Base-by-base conservation (phyloP, 2,888 invertebrate genomes). In the Acleris laterana region DNA sequence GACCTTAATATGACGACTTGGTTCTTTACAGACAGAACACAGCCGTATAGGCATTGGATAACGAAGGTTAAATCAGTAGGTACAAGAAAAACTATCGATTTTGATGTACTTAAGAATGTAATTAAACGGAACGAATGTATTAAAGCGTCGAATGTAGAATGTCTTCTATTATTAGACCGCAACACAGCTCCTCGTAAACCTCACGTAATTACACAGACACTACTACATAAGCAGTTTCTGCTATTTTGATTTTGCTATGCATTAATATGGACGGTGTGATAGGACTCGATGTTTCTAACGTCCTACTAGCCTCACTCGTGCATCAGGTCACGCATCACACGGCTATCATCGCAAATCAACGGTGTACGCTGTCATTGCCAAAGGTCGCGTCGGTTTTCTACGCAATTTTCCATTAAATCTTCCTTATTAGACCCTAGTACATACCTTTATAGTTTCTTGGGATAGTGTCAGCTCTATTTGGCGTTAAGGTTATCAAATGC, bases 1-100 rank as follows among this genome's bases (percentile, higher is more conserved):
- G 88, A 88, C 88, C 86, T 74, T 84, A 46, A 46, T n/a, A 73
- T 73, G 72, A 75, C 69, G 50, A 74, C 79, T 83, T 79, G 75
- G 75, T 80, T 75, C 9, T 13, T 38, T 38, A 38, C 38, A 13
- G 11, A 38, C 38, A 38, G 38, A 38, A 38, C 70, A 79, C 77
- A 81, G 80, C 74, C 69, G 67, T 63, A 70, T 70, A 71, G 70
- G 72, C 71, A 71, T 60, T 71, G 62, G 32, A 32, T 32, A 32
- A 9, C 3, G 11, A 32, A 32, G 32, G 3, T 3, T 32, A 32
- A 32, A 32, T 32, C 32, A 13, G 38, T n/a, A n/a, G n/a, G n/a
- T 13, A 38, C 9, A 38, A 38, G 38, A 13, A 38, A 38, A 11
- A 38, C 38, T 4, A 32, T 32, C 32, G 38, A 1, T 38, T 4